These are phyloP conservation scores for Ganaspis sp. DNA, from an alignment of 1,140 invertebrate species.

Conservation along the genomic window DNA sequence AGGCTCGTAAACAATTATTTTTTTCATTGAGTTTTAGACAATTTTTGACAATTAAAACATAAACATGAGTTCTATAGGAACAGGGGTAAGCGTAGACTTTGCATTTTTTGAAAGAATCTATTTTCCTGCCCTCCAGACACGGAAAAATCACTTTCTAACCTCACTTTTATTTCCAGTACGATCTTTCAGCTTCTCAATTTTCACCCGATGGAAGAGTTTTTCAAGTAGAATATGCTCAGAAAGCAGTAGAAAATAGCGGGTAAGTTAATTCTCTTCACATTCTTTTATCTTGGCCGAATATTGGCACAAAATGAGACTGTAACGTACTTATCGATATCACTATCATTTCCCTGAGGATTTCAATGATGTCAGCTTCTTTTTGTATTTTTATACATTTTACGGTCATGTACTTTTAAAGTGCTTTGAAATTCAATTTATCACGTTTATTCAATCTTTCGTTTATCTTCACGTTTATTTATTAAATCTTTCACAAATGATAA, in stretches of 20 bases:
- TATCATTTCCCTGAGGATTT: neutral
- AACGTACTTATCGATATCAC: neutral
- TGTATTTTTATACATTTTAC: neutral
- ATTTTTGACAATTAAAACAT: constrained; percentile 37
- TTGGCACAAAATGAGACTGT: neutral
- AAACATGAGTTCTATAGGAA: constrained; percentile 96
- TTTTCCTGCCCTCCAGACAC: constrained; percentile 38
- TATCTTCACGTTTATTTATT: too few relatives aligned
- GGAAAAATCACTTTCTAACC: constrained; percentile 47
- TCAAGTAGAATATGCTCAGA: constrained; percentile 99
- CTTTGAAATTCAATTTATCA: too few relatives aligned
- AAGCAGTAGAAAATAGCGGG: constrained; percentile 99
- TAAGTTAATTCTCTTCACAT: constrained; percentile 68
- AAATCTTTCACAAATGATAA: too few relatives aligned
- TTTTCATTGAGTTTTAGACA: constrained; percentile 29
- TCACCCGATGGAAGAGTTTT: constrained; percentile 99
- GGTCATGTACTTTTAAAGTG: too few relatives aligned
- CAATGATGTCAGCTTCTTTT: constrained; percentile 11
- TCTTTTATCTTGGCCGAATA: neutral
- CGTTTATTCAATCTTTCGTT: too few relatives aligned
- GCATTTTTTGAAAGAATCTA: constrained; percentile 38
- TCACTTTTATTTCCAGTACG: constrained; percentile 85
- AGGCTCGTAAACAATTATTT: constrained; percentile 40
- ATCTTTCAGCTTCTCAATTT: constrained; percentile 99
- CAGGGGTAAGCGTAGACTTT: constrained; percentile 92